Conservation (phyloP, 2,888 invertebrate genomes). For the Cataglyphis livida region DNA sequence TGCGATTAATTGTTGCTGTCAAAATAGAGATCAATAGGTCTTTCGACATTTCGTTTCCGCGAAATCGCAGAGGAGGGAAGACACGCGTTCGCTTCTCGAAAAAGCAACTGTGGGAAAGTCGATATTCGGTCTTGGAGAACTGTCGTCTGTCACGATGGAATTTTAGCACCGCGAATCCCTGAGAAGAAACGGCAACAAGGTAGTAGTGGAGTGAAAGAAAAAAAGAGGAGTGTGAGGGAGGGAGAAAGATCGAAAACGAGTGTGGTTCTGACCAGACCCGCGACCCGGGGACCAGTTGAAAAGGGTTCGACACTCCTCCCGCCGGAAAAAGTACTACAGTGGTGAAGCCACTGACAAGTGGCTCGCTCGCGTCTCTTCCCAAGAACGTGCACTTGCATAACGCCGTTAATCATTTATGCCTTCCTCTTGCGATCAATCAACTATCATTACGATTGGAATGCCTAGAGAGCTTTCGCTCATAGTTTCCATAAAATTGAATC, state of each 20-base stretch:
- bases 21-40: constrained; percentile 3
- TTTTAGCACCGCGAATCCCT: constrained; percentile 75
- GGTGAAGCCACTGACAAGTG: constrained; percentile 67
- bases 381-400: constrained; percentile 30
- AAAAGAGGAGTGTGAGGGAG: constrained; percentile 32
- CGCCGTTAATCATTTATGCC: constrained; percentile 15
- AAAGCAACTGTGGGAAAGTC: constrained; percentile 80
- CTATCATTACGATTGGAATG: neutral
- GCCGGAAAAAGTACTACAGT: constrained; percentile 64
- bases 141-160: constrained; percentile 68
- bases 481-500: neutral
- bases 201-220: constrained; percentile 55
- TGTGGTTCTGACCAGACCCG: constrained; percentile 65
- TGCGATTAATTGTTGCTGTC: constrained; percentile 6
- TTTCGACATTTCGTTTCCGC: constrained; percentile 17
- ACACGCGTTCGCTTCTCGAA: constrained; percentile 66
- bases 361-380: constrained; percentile 50
- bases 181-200: constrained; percentile 65
- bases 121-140: constrained; percentile 59
- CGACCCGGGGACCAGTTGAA: constrained; percentile 64
- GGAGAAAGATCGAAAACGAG: constrained; percentile 62
- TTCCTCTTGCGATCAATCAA: constrained; percentile 4
- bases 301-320: constrained; percentile 71
- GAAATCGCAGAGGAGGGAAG: constrained; percentile 19
- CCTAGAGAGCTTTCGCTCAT: neutral